Evolutionary conservation across 1,140 invertebrate genomes (phyloP).

Genomic region (Radopholus similis): DNA sequence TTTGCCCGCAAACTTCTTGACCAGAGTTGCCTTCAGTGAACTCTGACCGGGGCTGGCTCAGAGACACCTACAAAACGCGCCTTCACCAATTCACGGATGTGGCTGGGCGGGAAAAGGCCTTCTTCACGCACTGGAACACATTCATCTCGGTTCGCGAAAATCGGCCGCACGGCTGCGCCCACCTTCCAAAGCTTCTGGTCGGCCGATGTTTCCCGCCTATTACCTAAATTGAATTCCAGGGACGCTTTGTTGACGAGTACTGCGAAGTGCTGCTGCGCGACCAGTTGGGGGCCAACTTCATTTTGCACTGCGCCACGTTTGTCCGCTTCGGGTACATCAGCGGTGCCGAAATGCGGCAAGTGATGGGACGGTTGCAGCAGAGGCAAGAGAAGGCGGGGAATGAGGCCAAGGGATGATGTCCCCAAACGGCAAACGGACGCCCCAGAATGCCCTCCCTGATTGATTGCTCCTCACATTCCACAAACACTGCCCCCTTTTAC

Average conservation of each 20-base stretch:
- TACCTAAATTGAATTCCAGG: not conserved
- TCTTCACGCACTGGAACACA: not conserved
- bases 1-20: too few relatives aligned
- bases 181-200: not conserved
- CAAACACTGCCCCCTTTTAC: too few relatives aligned
- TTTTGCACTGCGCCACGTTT: not conserved
- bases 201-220: not conserved
- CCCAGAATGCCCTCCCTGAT: too few relatives aligned
- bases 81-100: not conserved
- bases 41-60: not conserved
- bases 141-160: not conserved
- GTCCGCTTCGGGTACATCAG: not conserved
- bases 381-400: too few relatives aligned
- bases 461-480: too few relatives aligned
- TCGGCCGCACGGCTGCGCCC: not conserved
- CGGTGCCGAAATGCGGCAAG: not conserved
- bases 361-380: too few relatives aligned
- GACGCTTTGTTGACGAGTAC: not conserved
- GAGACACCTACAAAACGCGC: not conserved
- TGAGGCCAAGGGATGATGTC: too few relatives aligned
- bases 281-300: not conserved
- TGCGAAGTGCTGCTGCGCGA: not conserved
- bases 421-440: too few relatives aligned
- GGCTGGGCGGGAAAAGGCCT: not conserved
- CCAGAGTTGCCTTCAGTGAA: too few relatives aligned